Percentiles rank a stretch among this genome's conserved stretches.
These are phyloP conservation scores for Cephus pygmeus DNA, from an alignment of 2,888 invertebrate genomes.

Conservation along the genomic window DNA sequence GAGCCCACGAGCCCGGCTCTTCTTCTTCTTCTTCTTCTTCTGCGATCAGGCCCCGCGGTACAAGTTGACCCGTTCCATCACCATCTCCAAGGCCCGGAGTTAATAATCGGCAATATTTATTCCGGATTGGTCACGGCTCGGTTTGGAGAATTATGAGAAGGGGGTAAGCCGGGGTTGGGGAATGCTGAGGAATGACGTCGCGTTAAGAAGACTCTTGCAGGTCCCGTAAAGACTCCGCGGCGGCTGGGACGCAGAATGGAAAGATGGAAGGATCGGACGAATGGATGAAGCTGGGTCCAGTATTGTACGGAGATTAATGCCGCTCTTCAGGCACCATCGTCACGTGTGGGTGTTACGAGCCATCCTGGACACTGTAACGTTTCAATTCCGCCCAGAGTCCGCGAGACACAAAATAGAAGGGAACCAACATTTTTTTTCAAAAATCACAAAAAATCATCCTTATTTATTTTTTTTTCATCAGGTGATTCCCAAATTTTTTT, in stretches of 20 bases:
- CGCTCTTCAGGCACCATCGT: constrained; percentile 32
- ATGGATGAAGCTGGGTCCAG: constrained; percentile 26
- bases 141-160: constrained; percentile 57
- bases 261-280: background rate
- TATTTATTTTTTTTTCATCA: background rate
- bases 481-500: background rate
- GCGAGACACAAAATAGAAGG: background rate
- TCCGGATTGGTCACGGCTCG: constrained; percentile 63
- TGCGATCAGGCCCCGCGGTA: background rate
- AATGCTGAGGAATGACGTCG: constrained; percentile 23
- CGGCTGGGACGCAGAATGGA: background rate
- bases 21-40: constrained; percentile 3
- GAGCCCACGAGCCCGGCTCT: constrained; percentile 5
- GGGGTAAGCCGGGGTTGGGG: constrained; percentile 30
- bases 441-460: too few relatives aligned
- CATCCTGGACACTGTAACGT: background rate
- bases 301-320: constrained; percentile 49
- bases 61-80: background rate
- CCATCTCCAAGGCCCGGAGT: constrained; percentile 36
- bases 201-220: constrained; percentile 16
- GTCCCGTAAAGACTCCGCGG: background rate
- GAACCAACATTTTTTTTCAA: background rate
- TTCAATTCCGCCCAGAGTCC: background rate
- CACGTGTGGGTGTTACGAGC: constrained; percentile 22
- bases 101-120: constrained; percentile 66